phyloP scores from a whole-genome alignment of 2,888 invertebrate species.

The Tanytarsus gracilentus region DNA sequence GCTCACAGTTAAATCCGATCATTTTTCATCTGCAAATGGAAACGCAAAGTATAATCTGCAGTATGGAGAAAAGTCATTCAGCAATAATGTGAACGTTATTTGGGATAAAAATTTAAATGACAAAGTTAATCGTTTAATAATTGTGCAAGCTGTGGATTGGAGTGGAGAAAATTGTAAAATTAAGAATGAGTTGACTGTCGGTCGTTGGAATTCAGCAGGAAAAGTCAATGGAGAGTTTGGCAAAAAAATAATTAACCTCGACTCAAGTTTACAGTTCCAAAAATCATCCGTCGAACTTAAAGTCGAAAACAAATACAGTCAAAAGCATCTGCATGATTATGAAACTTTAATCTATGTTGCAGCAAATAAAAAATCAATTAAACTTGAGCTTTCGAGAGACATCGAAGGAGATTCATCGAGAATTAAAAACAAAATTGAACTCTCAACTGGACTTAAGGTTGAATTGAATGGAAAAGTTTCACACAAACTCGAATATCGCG shows the following conservation, averaged over 20 bases:
- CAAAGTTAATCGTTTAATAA: slow-evolving; percentile 44
- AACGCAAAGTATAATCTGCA: slow-evolving; percentile 2
- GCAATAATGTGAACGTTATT: slow-evolving; percentile 48
- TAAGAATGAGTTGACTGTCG: slow-evolving; percentile 9
- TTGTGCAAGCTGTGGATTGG: slow-evolving; percentile 15
- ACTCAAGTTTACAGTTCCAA: background rate
- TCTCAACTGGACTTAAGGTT: slow-evolving; percentile 39
- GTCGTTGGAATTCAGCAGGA: background rate
- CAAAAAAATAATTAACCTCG: slow-evolving; percentile 2
- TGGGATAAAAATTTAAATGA: slow-evolving; percentile 55
- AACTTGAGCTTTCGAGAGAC: slow-evolving; percentile 35
- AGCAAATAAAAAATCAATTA: slow-evolving; percentile 38
- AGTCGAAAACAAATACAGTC: slow-evolving; percentile 17
- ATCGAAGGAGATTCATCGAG: slow-evolving; percentile 39
- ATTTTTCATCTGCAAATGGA: slow-evolving; percentile 29
- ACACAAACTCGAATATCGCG: slow-evolving; percentile 36
- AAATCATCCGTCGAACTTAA: slow-evolving; percentile 1
- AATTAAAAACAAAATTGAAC: slow-evolving; percentile 36
- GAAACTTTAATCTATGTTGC: slow-evolving; percentile 46
- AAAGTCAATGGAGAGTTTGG: slow-evolving; percentile 17
- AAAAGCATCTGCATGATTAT: slow-evolving; percentile 15
- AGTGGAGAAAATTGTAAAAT: background rate
- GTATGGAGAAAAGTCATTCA: background rate
- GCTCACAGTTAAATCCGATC: slow-evolving; percentile 20
- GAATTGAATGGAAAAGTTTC: slow-evolving; percentile 38